phyloP scores from a whole-genome alignment of 2,888 invertebrate species.

The Heliconius ismenius region DNA sequence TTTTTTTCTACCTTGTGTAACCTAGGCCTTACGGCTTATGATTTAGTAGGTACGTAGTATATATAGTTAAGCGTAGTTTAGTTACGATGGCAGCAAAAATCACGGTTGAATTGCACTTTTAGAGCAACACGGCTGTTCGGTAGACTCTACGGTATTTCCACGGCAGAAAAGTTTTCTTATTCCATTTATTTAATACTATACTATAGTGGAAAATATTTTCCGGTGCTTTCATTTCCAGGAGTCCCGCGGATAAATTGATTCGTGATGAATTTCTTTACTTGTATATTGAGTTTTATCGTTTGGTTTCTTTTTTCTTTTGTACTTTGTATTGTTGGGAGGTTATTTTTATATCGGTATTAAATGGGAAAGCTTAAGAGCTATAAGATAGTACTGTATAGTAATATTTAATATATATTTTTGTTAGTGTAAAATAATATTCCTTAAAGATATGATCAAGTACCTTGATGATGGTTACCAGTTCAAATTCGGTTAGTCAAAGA shows the following conservation, averaged over 20 bases:
- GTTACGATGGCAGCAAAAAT: conserved; percentile 25
- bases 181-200: background rate
- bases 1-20: background rate
- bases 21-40: background rate
- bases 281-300: conserved; percentile 10
- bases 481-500: no score
- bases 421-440: no score
- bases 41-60: background rate
- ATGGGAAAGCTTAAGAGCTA: background rate
- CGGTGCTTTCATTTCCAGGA: conserved; percentile 9
- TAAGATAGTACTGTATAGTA: no score
- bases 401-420: no score
- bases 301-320: conserved; percentile 13
- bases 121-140: background rate
- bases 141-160: conserved; percentile 13
- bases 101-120: conserved; percentile 26
- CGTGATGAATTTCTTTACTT: conserved; percentile 12
- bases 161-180: conserved; percentile 21
- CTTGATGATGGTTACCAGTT: no score
- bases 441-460: no score
- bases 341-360: background rate
- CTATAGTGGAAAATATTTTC: conserved; percentile 20
- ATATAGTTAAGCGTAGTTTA: conserved; percentile 15
- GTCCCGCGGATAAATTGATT: conserved; percentile 13
- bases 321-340: background rate